Base-by-base conservation (phyloP, 2,797 vertebrate genomes). In the Crax fasciolata region DNA sequence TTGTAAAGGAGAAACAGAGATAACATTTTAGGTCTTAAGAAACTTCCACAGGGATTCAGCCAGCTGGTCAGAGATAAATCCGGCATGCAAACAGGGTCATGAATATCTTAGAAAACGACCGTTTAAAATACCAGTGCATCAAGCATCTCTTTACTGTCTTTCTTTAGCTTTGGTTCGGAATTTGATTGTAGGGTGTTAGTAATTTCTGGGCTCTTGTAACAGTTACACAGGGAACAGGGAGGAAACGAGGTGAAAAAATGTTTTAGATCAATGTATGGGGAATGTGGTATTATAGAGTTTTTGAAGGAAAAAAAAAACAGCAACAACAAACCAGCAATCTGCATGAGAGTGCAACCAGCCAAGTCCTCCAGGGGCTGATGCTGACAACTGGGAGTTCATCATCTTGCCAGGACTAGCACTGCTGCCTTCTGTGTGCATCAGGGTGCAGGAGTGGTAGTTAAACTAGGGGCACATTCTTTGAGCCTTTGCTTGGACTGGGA, bases 1-100 rank as follows among this genome's bases (percentile, higher is more conserved):
- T 80, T 6, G 10, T 23, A 84, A 75, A 39, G 15, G 6, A 30
- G 51, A 83, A 87, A 32, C 0, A 0, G 58, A 73, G 66, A 48
- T 35, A 66, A 43, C 11, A 13, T 75, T 75, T 84, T 63, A 48
- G 17, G 24, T 66, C 91, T 88, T 48, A 62, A 87, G 75, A 73
- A 87, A 80, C 32, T 78, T 85, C 19, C 24, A 32, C 39, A 35
- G 58, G 55, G 54, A 58, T 85, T 79, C 41, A 80, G 65, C 28
- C 70, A 92, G 62, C 51, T 87, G 76, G 35, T 84, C 58, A 93
- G 17, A 87, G 39, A 81, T 59, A 85, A 73, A 87, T 84, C 49
- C 41, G 46, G 17, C 48, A n/a, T 70, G n/a, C 39, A 48, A 44
- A 61, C 30, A 89, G 46, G 13, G 35, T 83, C 51, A 66, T 44